Evolutionary conservation across 2,113 vertebrate species (phyloP).

Genomic region (Lagopus leucura): DNA sequence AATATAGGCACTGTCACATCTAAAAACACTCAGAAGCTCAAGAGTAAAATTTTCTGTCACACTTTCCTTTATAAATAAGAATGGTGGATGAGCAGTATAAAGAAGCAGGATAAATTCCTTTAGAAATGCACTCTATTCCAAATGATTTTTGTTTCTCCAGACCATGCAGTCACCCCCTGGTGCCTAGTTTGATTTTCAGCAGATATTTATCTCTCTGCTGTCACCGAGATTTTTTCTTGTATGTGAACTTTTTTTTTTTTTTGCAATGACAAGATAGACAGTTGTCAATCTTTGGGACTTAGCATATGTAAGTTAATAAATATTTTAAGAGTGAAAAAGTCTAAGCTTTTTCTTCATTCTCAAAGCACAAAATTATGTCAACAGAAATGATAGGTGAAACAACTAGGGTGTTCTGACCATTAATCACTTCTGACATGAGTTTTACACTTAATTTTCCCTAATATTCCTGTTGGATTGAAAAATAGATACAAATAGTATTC

Average conservation of each 20-base stretch:
- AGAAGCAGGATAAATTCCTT: neutral
- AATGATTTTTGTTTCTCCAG: neutral
- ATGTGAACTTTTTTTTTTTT: neutral
- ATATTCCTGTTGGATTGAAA: neutral
- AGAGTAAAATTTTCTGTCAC: neutral
- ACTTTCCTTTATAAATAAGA: neutral
- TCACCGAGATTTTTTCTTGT: neutral
- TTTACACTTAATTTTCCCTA: neutral
- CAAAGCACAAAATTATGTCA: neutral
- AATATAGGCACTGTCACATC: neutral
- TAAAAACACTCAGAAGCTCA: neutral
- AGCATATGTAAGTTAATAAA: too few species aligned
- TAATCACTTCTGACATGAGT: neutral
- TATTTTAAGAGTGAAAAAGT: neutral
- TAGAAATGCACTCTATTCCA: neutral
- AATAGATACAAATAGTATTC: neutral
- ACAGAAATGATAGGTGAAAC: rapidly evolving
- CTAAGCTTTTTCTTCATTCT: neutral
- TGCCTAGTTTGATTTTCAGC: neutral
- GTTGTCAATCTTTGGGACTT: neutral
- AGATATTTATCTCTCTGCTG: neutral
- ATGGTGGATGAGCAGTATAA: neutral
- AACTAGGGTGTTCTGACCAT: rapidly evolving
- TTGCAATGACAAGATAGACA: neutral
- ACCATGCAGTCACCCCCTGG: neutral